Base-by-base conservation (phyloP, 2,113 vertebrate species). In the Odobenus rosmarus region DNA sequence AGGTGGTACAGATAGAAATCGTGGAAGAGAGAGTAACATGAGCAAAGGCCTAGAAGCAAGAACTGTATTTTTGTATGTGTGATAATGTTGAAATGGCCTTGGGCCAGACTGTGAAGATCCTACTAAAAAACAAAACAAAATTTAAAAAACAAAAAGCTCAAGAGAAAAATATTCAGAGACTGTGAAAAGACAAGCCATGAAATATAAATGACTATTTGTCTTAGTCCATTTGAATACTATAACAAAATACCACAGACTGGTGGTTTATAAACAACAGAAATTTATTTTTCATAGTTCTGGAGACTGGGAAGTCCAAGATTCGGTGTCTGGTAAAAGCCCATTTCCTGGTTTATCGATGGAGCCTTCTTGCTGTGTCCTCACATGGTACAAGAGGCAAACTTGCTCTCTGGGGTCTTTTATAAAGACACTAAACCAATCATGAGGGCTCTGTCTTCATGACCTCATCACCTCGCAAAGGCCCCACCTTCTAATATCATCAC, bases 121-220 rank as follows among this genome's bases (percentile, higher is more conserved):
- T 77, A 26, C 61, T 33, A 53, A 90, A 84, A 80, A 86, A 84
- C 11, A 84, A 80, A 71, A 84, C 7, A 62, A 69, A 89, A 72
- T 23, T 51, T 21, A 18, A 55, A 79, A 83, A 62, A 39, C 11
- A 24, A 36, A 86, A 81, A 82, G 13, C 72, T 57, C 21, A 93
- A 57, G 55, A 95, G 24, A 81, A 90, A 85, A 93, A 72, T 79
- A 31, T 74, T 39, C 53, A 79, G 42, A 92, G 28, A 89, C 88
- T 46, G 26, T 16, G 72, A 80, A 81, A 95, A 88, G 69, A 71
- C 23, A 95, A 85, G 55, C 71, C 12, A 46, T 57, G 39, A 82
- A 55, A 95, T 81, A 59, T 46, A 84, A 79, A 71, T 62, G 57
- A 42, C 39, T 42, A 19, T 92, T 89, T 86, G 36, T 91, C 61